Conservation (phyloP, 2,888 invertebrate genomes). For the Tipula vernalis region DNA sequence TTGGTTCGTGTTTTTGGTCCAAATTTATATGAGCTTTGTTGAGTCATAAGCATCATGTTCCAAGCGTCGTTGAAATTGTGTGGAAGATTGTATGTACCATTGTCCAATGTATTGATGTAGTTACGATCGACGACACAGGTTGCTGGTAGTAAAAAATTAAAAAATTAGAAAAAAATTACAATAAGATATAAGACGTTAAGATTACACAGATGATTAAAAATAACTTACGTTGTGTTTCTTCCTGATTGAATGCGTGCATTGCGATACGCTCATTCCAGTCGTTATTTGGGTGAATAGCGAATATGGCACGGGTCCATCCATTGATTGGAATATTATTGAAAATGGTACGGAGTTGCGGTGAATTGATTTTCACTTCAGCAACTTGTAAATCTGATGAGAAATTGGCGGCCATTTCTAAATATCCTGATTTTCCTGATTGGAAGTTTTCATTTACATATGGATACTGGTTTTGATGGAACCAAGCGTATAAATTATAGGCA, state of each 20-base stretch:
- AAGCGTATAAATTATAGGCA: background rate
- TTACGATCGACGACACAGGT: background rate
- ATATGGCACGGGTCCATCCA: slow-evolving; percentile 29
- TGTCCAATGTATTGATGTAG: slow-evolving; percentile 7
- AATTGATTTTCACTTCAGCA: slow-evolving; percentile 37
- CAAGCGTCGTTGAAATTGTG: background rate
- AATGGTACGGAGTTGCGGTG: slow-evolving; percentile 30
- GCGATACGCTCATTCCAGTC: slow-evolving; percentile 25
- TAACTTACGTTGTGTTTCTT: background rate
- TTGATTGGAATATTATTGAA: slow-evolving; percentile 38
- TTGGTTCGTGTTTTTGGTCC: background rate
- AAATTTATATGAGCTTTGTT: background rate
- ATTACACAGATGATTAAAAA: background rate
- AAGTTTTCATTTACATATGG: background rate
- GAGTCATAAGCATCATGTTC: background rate
- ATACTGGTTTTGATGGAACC: background rate
- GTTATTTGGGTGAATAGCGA: slow-evolving; percentile 38
- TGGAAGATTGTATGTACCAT: background rate
- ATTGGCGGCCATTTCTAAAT: slow-evolving; percentile 37
- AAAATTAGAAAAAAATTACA: background rate
- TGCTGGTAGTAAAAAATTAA: background rate
- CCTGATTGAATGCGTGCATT: slow-evolving; percentile 19
- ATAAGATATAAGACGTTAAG: background rate
- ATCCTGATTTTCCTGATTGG: slow-evolving; percentile 33
- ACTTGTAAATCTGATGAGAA: slow-evolving; percentile 36